Percentiles rank a stretch among this genome's conserved stretches.
These are phyloP conservation scores for Callinectes sapidus DNA, from an alignment of 2,888 invertebrate genomes.

Conservation along the genomic window DNA sequence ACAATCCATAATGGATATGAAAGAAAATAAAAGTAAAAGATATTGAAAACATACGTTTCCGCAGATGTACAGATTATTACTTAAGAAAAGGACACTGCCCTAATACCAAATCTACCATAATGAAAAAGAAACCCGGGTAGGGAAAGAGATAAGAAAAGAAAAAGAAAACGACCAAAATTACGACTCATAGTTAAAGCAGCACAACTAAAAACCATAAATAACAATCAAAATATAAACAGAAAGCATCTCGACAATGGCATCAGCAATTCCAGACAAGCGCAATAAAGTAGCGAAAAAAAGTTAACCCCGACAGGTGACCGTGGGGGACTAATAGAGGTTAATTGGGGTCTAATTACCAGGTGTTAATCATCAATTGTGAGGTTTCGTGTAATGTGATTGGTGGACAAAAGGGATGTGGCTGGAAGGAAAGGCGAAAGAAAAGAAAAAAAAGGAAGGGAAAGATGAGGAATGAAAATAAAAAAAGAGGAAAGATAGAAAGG, in stretches of 20 bases:
- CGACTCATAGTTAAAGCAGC: neutral
- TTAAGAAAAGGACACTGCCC: neutral
- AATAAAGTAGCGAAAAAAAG: neutral
- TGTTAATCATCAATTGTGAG: neutral
- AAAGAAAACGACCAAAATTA: neutral
- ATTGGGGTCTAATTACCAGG: slow-evolving; percentile 41
- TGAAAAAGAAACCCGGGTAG: neutral
- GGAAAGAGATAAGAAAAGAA: neutral
- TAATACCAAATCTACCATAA: neutral
- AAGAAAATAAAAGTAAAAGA: neutral
- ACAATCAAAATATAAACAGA: neutral
- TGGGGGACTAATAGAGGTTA: slow-evolving; percentile 47
- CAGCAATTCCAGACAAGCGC: neutral
- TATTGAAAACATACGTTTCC: neutral
- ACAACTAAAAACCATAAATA: neutral
- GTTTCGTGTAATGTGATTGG: neutral
- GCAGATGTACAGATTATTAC: neutral
- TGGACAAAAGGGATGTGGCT: neutral
- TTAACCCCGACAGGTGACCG: neutral
- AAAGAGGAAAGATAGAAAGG: neutral
- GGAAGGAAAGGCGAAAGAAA: neutral
- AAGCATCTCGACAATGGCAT: neutral
- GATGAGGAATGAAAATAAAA: neutral
- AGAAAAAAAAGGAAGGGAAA: neutral
- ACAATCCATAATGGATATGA: no score